These are phyloP conservation scores for Pluvianellus socialis DNA, from an alignment of 2,113 vertebrate species.

Conservation along the genomic window DNA sequence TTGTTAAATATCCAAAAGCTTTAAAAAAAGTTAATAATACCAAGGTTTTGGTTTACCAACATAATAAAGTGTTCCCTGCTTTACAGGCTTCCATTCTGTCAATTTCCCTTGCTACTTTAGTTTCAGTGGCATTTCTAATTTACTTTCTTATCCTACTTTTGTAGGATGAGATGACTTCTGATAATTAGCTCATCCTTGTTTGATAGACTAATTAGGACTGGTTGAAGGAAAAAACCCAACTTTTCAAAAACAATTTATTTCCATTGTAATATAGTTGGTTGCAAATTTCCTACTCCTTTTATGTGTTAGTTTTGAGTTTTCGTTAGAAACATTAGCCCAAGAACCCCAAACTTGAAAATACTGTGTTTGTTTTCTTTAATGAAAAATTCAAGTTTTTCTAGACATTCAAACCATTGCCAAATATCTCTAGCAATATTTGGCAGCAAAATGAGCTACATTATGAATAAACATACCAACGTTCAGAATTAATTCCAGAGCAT, in stretches of 20 bases:
- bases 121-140: not conserved
- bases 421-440: not conserved
- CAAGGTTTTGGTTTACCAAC: not conserved
- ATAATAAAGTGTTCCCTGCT: not conserved
- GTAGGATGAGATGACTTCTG: not conserved
- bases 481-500: not conserved
- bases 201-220: not conserved
- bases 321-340: not conserved
- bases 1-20: not conserved
- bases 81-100: not conserved
- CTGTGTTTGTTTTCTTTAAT: not conserved
- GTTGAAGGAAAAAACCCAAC: not conserved
- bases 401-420: not conserved
- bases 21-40: not conserved
- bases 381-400: not conserved
- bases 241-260: not conserved
- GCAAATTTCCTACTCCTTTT: not conserved
- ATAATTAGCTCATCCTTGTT: not conserved
- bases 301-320: not conserved
- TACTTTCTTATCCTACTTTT: not conserved
- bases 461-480: not conserved
- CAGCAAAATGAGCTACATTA: slow-evolving; percentile 3
- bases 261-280: not conserved
- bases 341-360: not conserved
- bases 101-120: not conserved